Evolutionary conservation across 2,888 invertebrate genomes (phyloP).

Genomic region (Tetheella fluctuosa): DNA sequence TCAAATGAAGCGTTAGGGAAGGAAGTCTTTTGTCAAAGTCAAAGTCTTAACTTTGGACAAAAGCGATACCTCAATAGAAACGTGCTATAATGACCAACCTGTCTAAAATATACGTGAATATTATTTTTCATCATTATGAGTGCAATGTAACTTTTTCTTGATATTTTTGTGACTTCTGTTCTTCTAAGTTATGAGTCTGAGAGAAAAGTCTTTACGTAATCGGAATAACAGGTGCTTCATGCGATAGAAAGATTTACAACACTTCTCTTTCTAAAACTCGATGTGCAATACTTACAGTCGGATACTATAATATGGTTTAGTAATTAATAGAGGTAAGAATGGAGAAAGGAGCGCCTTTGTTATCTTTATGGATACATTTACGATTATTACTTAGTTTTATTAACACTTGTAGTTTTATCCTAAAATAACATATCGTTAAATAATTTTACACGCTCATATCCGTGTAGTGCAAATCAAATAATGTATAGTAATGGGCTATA

Average conservation of each 20-base stretch:
- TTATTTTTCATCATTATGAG: neutral
- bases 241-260: too few relatives aligned
- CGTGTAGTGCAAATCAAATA: conserved; percentile 10
- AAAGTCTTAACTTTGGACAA: neutral
- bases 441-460: neutral
- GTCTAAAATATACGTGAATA: conserved; percentile 10
- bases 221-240: neutral
- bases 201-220: neutral
- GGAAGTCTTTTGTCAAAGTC: neutral
- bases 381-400: conserved; percentile 1
- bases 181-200: neutral
- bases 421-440: conserved; percentile 13
- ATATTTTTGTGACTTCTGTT: neutral
- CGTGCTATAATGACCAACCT: neutral
- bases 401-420: conserved; percentile 10
- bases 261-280: too few relatives aligned
- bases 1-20: conserved; percentile 1
- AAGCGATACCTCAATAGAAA: conserved; percentile 7
- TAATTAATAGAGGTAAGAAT: neutral
- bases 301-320: too few relatives aligned
- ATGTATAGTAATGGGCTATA: conserved; percentile 31
- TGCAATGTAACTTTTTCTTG: neutral
- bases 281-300: too few relatives aligned
- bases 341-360: neutral
- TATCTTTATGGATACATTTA: neutral